Evolutionary conservation across 2,797 vertebrate genomes (phyloP).

Genomic region (Smutsia temminckii): DNA sequence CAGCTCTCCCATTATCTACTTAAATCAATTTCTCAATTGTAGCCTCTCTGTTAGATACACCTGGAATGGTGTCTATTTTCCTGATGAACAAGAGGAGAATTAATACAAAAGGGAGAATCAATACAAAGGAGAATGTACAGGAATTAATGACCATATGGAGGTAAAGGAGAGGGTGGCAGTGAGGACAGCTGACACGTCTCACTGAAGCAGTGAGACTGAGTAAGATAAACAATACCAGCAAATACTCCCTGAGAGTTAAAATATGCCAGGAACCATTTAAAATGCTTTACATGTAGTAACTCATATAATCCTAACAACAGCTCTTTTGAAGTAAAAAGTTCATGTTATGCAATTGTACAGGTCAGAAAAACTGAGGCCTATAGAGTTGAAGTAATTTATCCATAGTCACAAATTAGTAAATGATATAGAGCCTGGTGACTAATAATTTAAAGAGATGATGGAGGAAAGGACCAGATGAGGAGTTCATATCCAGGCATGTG

Average conservation of each 20-base stretch:
- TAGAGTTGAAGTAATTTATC: not conserved
- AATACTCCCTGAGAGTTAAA: not conserved
- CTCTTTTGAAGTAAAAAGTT: not conserved
- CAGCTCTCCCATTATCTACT: not conserved
- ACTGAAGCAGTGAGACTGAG: not conserved
- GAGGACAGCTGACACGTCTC: not conserved
- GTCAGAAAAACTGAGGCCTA: not conserved
- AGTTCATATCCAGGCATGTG: not conserved
- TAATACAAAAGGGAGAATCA: not conserved
- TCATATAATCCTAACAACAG: not conserved
- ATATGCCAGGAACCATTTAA: not conserved
- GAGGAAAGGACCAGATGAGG: not conserved
- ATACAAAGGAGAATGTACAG: not conserved
- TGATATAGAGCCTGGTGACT: not conserved
- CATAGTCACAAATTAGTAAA: not conserved
- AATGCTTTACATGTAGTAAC: not conserved
- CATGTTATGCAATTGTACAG: not conserved
- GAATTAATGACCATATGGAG: not conserved
- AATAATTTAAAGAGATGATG: not conserved
- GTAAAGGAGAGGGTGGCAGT: not conserved
- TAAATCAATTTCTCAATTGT: not conserved
- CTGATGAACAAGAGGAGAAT: not conserved
- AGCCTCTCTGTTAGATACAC: not conserved
- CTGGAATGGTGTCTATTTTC: not conserved
- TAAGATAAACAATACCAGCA: not conserved